These are phyloP conservation scores for Oreohelix idahoensis DNA, from an alignment of 1,140 invertebrate species.

Conservation along the genomic window DNA sequence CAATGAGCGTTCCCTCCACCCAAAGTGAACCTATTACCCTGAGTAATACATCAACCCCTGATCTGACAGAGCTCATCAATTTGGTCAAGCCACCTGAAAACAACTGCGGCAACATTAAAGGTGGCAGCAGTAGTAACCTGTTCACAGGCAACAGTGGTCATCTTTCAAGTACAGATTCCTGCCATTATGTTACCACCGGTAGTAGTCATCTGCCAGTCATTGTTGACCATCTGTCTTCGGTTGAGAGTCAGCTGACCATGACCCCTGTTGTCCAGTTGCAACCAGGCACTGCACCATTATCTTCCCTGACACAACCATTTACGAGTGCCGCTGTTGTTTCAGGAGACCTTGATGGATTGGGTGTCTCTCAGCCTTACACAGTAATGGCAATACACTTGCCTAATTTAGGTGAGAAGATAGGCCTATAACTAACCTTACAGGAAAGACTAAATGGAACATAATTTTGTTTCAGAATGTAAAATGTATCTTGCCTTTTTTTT, in stretches of 20 bases:
- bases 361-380: conserved; percentile 31
- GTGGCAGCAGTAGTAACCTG: background rate
- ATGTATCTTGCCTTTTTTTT: too few relatives aligned
- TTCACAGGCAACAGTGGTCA: background rate
- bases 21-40: conserved; percentile 9
- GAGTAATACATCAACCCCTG: conserved; percentile 34
- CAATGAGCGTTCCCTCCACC: background rate
- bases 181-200: background rate
- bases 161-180: background rate
- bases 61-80: conserved; percentile 35
- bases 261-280: conserved; percentile 11
- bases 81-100: conserved; percentile 31
- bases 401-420: conserved; percentile 24
- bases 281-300: background rate
- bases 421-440: too few relatives aligned
- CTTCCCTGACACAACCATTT: conserved; percentile 7
- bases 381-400: conserved; percentile 37
- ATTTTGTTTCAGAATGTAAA: too few relatives aligned
- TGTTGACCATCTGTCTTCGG: background rate
- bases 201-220: background rate
- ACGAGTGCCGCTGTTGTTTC: background rate
- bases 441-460: too few relatives aligned
- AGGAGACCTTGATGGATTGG: conserved; percentile 18
- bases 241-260: background rate
- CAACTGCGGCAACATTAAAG: background rate